Base-by-base conservation (phyloP, 2,888 invertebrate species). In the Orgyia antiqua region DNA sequence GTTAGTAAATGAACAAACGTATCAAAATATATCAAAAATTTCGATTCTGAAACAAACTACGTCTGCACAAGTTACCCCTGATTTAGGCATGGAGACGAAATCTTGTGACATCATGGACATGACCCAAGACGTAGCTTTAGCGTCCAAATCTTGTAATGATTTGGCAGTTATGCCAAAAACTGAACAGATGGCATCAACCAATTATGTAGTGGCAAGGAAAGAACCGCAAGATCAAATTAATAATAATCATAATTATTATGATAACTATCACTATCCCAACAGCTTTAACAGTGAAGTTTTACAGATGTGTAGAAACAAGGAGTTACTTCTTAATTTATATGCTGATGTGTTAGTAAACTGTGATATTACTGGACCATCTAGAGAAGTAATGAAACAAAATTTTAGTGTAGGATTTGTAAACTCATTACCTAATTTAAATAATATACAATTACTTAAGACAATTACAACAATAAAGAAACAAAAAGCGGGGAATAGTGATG, bases 91-190 rank as follows among this genome's bases (percentile, higher is more conserved):
- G 41, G 45, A 48, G 39, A 55, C 58, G 10, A 69, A 65, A 48
- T 68, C 66, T 15, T 71, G 68, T 53, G 57, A 63, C 19, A 45
- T 50, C 18, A 48, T 62, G 24, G 41, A 24, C 4, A 23, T 23
- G n/a, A 9, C 7, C 4, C n/a, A 4, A 6, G 20, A n/a, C n/a
- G 4, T 20, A 6, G 20, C 5, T 3, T 7, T 6, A n/a, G 20
- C 4, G n/a, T 7, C 4, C n/a, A 4, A 20, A 20, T 20, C n/a
- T 20, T 6, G n/a, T 20, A n/a, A 15, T 15, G 6, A 15, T 15
- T 15, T 15, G 6, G 15, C 15, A 15, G 4, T 15, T 4, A 4
- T 15, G 4, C 4, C 4, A 4, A 10, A 42, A 45, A 39, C 45
- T 10, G 29, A 50, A 15, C 43, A 54, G 44, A 60, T 49, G 6